Evolutionary conservation across 2,113 vertebrate species (phyloP).

Genomic region (Alexandromys fortis): DNA sequence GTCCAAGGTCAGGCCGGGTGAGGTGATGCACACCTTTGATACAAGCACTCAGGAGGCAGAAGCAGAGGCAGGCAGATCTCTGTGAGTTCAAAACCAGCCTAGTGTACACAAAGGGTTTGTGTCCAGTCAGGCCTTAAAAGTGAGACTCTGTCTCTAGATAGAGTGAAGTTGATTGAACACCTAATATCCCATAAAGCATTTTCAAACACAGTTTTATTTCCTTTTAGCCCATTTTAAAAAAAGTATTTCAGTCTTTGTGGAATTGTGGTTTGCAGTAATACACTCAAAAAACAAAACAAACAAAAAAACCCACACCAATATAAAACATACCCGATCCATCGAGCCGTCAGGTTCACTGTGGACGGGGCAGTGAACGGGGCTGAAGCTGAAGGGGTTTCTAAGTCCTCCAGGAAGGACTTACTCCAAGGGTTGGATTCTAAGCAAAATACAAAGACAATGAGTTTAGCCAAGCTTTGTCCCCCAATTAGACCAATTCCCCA

Average conservation of each 20-base stretch:
- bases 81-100: not conserved
- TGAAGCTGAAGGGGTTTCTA: constrained; percentile 57
- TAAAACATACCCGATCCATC: not conserved
- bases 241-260: not conserved
- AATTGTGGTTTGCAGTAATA: constrained; percentile 23
- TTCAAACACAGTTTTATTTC: constrained; percentile 38
- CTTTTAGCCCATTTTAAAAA: not conserved
- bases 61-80: not conserved
- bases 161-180: not conserved
- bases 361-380: not conserved
- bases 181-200: constrained; percentile 17
- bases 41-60: not conserved
- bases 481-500: constrained; percentile 73
- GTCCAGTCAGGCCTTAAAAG: not conserved
- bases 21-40: not conserved
- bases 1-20: not conserved
- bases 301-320: not conserved
- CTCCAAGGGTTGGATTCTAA: constrained; percentile 64
- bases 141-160: not conserved
- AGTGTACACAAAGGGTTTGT: not conserved
- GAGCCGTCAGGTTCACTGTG: not conserved
- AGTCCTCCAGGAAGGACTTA: constrained; percentile 45
- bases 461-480: constrained; percentile 59
- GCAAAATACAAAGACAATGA: constrained; percentile 71
- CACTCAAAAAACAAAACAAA: not conserved